A percentile compares a stretch with the other conserved stretches of the same genome.
These are phyloP conservation scores for Caenorhabditis briggsae DNA, from an alignment of 1,140 invertebrate species.

Conservation along the genomic window DNA sequence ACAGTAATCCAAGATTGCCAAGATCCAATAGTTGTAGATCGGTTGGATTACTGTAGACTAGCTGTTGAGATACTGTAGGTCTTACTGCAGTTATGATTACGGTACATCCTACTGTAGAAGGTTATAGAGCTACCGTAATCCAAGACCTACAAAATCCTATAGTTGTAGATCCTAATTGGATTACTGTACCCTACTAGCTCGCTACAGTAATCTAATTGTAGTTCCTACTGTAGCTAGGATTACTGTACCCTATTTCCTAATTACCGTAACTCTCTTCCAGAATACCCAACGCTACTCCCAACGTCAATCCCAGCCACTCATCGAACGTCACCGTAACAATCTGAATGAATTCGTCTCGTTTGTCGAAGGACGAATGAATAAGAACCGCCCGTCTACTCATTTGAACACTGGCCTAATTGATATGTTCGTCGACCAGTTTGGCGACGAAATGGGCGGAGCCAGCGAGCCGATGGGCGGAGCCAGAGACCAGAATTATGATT, in stretches of 20 bases:
- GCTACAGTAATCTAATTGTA: too few species aligned
- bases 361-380: not conserved
- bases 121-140: too few species aligned
- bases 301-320: not conserved
- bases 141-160: too few species aligned
- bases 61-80: too few species aligned
- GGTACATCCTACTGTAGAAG: too few species aligned
- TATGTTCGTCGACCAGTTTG: constrained; percentile 24
- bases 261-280: not conserved
- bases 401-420: not conserved
- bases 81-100: too few species aligned
- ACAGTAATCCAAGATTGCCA: too few species aligned
- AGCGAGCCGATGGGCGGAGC: too few species aligned
- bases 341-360: constrained; percentile 1
- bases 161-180: not conserved
- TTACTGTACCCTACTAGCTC: too few species aligned
- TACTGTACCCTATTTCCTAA: not conserved
- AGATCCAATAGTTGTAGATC: too few species aligned
- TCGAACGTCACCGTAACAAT: constrained; percentile 28
- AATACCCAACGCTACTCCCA: not conserved
- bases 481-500: not conserved
- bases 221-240: too few species aligned
- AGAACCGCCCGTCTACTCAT: constrained; percentile 20
- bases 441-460: not conserved
- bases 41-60: too few species aligned